Percentiles rank a stretch among this genome's conserved stretches.
These are phyloP conservation scores for Cygnus atratus DNA, from an alignment of 2,113 vertebrate genomes.

Conservation along the genomic window DNA sequence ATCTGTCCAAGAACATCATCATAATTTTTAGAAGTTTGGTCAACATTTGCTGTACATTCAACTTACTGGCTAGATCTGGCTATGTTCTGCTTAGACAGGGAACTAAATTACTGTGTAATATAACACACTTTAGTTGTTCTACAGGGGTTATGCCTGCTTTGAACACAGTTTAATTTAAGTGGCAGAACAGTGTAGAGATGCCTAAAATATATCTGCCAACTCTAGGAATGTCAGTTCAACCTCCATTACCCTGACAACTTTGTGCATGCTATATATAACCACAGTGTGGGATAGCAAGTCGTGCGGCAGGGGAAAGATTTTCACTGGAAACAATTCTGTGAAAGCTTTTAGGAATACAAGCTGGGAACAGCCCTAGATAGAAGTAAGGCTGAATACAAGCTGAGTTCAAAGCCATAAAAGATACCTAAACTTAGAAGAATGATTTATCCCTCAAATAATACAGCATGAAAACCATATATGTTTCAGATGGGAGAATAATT, in stretches of 20 bases:
- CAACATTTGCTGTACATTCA: background rate
- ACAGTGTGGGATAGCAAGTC: background rate
- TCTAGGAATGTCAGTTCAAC: conserved; percentile 25
- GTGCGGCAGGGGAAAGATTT: background rate
- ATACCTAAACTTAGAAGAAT: background rate
- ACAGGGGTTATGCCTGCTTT: background rate
- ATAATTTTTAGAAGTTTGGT: background rate
- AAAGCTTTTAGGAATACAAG: conserved; percentile 9
- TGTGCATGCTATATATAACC: conserved; percentile 27
- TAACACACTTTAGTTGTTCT: conserved; percentile 8
- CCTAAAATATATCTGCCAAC: conserved; percentile 46
- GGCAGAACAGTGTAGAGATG: conserved; percentile 1
- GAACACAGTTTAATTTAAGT: conserved; percentile 40
- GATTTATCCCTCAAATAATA: background rate
- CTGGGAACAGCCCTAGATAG: background rate
- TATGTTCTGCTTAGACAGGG: background rate
- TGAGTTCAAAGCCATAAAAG: background rate
- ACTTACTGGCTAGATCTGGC: background rate
- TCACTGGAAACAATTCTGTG: conserved; percentile 13
- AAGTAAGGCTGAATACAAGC: background rate
- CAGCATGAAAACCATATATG: background rate
- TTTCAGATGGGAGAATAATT: background rate
- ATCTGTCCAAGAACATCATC: background rate
- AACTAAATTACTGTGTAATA: background rate
- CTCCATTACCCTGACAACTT: conserved; percentile 32